Evolutionary conservation across 2,888 invertebrate genomes (phyloP), one percentile per base, ranked within the genome.

Genomic region (Halictus ligatus): DNA sequence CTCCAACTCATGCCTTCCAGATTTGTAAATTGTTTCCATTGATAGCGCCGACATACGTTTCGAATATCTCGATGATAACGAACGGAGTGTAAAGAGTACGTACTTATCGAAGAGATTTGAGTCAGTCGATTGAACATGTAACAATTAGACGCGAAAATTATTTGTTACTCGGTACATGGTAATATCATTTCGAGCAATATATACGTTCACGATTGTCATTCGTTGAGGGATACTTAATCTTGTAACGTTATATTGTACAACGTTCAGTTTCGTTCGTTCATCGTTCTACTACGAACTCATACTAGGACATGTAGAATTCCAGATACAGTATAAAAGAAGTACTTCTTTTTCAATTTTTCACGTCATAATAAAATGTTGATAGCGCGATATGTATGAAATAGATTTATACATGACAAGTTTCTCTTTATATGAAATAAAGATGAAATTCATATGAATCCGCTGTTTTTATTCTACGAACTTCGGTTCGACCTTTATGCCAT

Each of bases 381-480:
- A 75, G 43, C 60, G n/a, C 35, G 72, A 46, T 75, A 64, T 71
- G n/a, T 75, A 72, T 76, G 72, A 77, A 74, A 83, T 76, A 40
- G 54, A 80, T 80, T 76, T 80, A 67, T 74, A 83, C 76, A 72
- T 64, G 72, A 73, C 50, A 60, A 80, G 60, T 54, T 80, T 80
- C 76, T 58, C 76, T 80, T 83, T 80, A 73, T 58, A 76, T 74
- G 67, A 58, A 83, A 80, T 83, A 80, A 69, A 75, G 75, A 60
- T 64, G 58, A 77, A 73, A 73, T 81, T 81, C 81, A 81, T 81
- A 81, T 74, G 73, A 81, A 13, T n/a, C 40, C 3, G 21, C 21
- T 81, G 81, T 58, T 60, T 71, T 80, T 50, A 76, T 50, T 74
- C 54, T 25, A 21, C 46, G 18, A 10, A 8, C 48, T 3, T 15